These are phyloP conservation scores for Galeruca laticollis DNA, from an alignment of 2,888 invertebrate genomes.

Conservation along the genomic window DNA sequence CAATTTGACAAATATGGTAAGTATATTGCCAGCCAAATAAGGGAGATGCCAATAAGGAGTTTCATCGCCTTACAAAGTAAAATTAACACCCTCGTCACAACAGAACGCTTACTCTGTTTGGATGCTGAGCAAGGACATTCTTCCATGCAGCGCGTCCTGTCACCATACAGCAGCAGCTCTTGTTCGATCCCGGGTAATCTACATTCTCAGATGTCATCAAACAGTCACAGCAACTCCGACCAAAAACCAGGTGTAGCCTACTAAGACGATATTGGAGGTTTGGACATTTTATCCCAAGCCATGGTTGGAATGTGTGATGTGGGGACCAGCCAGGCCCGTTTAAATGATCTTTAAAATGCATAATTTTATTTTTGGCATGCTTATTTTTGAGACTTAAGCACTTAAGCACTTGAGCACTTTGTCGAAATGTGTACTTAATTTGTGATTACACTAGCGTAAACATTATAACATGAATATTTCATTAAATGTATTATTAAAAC, in stretches of 20 bases:
- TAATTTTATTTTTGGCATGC: too few species aligned
- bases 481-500: too few species aligned
- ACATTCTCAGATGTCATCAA: slow-evolving; percentile 27
- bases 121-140: slow-evolving; percentile 15
- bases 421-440: too few species aligned
- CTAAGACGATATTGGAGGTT: slow-evolving; percentile 20
- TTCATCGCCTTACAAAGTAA: slow-evolving; percentile 20
- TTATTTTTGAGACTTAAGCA: too few species aligned
- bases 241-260: slow-evolving; percentile 20
- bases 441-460: too few species aligned
- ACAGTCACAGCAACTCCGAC: slow-evolving; percentile 22
- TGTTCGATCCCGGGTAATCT: too few species aligned
- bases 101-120: slow-evolving; percentile 15
- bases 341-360: slow-evolving; percentile 7
- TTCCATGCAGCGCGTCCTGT: slow-evolving; percentile 24
- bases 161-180: slow-evolving; percentile 27
- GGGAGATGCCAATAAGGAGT: slow-evolving; percentile 22
- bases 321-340: slow-evolving; percentile 16
- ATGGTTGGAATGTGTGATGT: slow-evolving; percentile 22
- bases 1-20: slow-evolving; percentile 16
- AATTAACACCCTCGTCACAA: slow-evolving; percentile 12
- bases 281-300: too few species aligned
- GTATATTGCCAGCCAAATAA: slow-evolving; percentile 18
- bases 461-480: too few species aligned
- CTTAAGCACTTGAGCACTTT: too few species aligned